Evolutionary conservation across 2,888 invertebrate species (phyloP).

Genomic region (Plagodis dolabraria): DNA sequence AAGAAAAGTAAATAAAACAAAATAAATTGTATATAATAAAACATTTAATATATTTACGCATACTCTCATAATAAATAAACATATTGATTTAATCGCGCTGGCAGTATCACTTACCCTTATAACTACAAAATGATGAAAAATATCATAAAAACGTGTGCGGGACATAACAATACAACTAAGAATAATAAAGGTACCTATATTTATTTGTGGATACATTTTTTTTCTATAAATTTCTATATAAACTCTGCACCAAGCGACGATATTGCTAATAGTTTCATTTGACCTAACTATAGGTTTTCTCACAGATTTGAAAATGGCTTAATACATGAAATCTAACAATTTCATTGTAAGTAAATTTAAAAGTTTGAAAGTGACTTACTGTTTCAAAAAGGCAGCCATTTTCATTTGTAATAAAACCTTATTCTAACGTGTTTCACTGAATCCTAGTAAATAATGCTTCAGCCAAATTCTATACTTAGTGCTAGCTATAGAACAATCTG

Average conservation of each 20-base stretch:
- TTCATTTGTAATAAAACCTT: constrained; percentile 13
- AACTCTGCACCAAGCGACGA: constrained; percentile 25
- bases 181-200: constrained; percentile 2
- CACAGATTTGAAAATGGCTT: constrained; percentile 17
- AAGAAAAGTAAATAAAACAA: constrained; percentile 10
- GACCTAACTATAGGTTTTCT: constrained; percentile 15
- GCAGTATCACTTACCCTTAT: constrained; percentile 44
- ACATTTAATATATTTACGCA: constrained; percentile 40
- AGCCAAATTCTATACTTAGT: constrained; percentile 22
- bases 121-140: constrained; percentile 22
- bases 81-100: constrained; percentile 23
- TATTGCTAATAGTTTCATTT: constrained; percentile 25
- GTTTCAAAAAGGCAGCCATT: constrained; percentile 7
- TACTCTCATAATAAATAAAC: constrained; percentile 41
- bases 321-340: background rate
- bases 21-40: constrained; percentile 20
- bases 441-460: constrained; percentile 13
- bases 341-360: too few species aligned
- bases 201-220: constrained; percentile 11
- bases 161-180: constrained; percentile 4
- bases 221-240: constrained; percentile 21
- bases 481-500: constrained; percentile 15
- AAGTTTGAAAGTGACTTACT: constrained; percentile 1
- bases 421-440: constrained; percentile 17
- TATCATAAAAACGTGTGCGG: constrained; percentile 28